Conservation (phyloP, 2,113 vertebrate genomes). For the Oncorhynchus mykiss region DNA sequence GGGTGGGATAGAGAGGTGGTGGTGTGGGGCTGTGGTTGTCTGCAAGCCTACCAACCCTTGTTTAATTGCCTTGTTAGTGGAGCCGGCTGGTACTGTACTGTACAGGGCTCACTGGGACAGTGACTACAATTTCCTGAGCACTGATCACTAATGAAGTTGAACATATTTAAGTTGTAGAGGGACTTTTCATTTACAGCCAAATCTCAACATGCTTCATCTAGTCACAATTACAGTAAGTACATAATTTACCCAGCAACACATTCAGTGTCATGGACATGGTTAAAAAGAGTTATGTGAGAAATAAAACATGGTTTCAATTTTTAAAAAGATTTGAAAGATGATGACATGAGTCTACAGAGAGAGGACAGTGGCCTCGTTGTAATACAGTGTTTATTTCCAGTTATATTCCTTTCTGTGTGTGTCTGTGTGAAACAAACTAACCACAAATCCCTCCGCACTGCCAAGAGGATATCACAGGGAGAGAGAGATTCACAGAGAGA, state of each 20-base stretch:
- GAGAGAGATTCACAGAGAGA: not conserved
- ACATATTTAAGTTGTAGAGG: not conserved
- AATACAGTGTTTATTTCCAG: not conserved
- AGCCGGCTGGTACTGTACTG: not conserved
- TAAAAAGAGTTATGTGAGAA: too few species aligned
- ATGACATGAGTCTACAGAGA: too few species aligned
- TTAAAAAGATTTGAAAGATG: too few species aligned
- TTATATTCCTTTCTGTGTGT: not conserved
- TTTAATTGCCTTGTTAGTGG: conserved; percentile 8
- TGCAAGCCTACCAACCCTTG: not conserved
- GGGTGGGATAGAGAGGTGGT: not conserved
- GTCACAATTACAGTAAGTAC: too few species aligned
- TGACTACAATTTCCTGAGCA: not conserved
- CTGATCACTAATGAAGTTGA: not conserved
- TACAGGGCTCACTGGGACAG: not conserved
- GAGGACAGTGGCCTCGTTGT: not conserved
- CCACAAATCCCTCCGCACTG: conserved; percentile 9
- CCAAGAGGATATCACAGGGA: not conserved
- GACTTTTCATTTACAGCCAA: not conserved
- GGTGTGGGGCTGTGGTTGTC: not conserved
- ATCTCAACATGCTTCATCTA: too few species aligned
- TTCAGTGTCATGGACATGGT: too few species aligned
- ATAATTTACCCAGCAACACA: too few species aligned
- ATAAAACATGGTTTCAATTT: too few species aligned
- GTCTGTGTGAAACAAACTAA: conserved; percentile 15